These are phyloP conservation scores for Ormyrus thymus DNA, from an alignment of 2,888 invertebrate genomes.

Conservation along the genomic window DNA sequence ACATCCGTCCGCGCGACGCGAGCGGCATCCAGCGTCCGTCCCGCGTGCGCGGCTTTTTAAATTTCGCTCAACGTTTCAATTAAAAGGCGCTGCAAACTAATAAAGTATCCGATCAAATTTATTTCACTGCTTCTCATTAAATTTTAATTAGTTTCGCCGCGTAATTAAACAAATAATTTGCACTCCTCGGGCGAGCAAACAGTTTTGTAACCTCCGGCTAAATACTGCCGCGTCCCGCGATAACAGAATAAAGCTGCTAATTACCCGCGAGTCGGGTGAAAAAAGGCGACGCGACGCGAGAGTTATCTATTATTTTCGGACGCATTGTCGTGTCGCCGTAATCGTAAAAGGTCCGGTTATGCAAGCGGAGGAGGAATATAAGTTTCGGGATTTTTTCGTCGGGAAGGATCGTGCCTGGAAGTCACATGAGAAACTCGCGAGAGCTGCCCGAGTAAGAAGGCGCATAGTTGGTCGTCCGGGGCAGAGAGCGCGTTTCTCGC, in stretches of 20 bases:
- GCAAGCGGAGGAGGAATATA: too few relatives aligned
- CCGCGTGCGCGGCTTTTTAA: neutral
- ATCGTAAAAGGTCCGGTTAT: neutral
- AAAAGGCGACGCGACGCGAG: too few relatives aligned
- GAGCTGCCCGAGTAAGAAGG: too few relatives aligned
- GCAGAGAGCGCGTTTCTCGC: neutral
- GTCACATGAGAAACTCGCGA: too few relatives aligned
- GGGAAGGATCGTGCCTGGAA: neutral
- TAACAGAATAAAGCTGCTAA: too few relatives aligned
- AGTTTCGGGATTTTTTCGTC: neutral
- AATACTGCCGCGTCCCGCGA: too few relatives aligned
- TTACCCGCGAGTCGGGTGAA: too few relatives aligned
- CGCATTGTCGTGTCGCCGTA: neutral
- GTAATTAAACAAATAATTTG: slow-evolving; percentile 42
- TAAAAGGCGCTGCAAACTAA: slow-evolving; percentile 13
- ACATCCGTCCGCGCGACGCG: neutral
- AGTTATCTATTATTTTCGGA: neutral
- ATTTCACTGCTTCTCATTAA: slow-evolving; percentile 34
- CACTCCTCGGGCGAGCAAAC: too few relatives aligned
- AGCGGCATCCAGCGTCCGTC: too few relatives aligned
- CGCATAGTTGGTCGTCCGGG: too few relatives aligned
- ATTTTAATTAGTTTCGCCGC: slow-evolving; percentile 28
- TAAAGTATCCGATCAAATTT: slow-evolving; percentile 25
- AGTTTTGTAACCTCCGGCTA: too few relatives aligned
- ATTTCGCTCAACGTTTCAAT: slow-evolving; percentile 22